These are phyloP conservation scores for Amiota minor DNA, from an alignment of 2,888 invertebrate species.

Conservation along the genomic window DNA sequence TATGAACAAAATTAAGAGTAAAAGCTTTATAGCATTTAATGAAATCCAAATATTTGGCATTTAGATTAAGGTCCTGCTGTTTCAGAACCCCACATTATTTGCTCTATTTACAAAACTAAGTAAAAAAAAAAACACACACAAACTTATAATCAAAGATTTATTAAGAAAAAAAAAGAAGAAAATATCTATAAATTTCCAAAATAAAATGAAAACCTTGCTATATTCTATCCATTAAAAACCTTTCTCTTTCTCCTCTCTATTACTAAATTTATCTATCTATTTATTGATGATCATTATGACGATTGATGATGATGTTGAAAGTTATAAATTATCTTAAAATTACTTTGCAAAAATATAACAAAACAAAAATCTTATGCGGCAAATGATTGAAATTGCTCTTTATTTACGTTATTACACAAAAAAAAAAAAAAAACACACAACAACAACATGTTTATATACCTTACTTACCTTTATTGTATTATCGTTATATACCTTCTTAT, in stretches of 20 bases:
- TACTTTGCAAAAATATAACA: conserved; percentile 19
- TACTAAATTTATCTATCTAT: conserved; percentile 1
- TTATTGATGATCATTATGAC: conserved; percentile 4
- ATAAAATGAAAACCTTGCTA: too few species aligned
- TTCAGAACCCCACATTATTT: conserved; percentile 14
- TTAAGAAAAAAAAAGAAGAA: background rate
- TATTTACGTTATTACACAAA: conserved; percentile 15
- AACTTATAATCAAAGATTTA: background rate
- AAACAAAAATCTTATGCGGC: background rate
- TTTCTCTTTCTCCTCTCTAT: background rate
- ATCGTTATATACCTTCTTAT: conserved; percentile 5
- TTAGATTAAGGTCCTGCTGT: conserved; percentile 5
- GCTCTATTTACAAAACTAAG: conserved; percentile 9
- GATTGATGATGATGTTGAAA: background rate
- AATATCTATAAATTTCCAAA: too few species aligned
- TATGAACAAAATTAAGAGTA: background rate
- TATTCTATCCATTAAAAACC: too few species aligned
- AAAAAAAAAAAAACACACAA: conserved; percentile 15
- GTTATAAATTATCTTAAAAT: conserved; percentile 14
- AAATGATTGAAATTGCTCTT: conserved; percentile 8
- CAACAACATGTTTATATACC: background rate
- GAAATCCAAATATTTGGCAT: conserved; percentile 30
- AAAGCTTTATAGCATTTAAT: conserved; percentile 26
- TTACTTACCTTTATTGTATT: background rate
- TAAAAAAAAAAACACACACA: background rate